These are phyloP conservation scores for Dioctria rufipes DNA, from an alignment of 2,888 invertebrate species.

Conservation along the genomic window DNA sequence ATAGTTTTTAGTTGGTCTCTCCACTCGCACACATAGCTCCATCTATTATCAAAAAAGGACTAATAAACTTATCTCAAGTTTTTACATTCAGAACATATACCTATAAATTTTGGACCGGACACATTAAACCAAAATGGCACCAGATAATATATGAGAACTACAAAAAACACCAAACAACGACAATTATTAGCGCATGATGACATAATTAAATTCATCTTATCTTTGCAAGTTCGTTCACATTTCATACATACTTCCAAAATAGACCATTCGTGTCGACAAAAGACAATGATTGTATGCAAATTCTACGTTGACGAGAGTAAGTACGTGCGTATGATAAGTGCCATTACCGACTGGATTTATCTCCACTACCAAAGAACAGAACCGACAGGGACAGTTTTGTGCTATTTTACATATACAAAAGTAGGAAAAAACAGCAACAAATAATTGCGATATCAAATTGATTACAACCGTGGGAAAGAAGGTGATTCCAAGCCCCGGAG, in stretches of 20 bases:
- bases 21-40: too few relatives aligned
- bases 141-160: too few relatives aligned
- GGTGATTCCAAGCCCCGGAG: background rate
- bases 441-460: background rate
- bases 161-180: too few relatives aligned
- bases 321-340: background rate
- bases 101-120: too few relatives aligned
- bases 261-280: background rate
- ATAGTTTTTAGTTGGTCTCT: too few relatives aligned
- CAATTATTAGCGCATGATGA: too few relatives aligned
- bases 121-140: too few relatives aligned
- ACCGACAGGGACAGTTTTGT: background rate
- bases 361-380: background rate
- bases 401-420: background rate
- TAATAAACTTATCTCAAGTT: too few relatives aligned
- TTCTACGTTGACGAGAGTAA: background rate
- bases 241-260: constrained; percentile 4
- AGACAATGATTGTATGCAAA: constrained; percentile 17
- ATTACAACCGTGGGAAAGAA: constrained; percentile 9
- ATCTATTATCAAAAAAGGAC: too few relatives aligned
- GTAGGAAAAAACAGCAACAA: background rate
- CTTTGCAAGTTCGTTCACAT: background rate
- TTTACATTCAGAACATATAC: too few relatives aligned
- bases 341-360: background rate
- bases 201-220: background rate